Percentiles rank a stretch among this genome's conserved stretches.
Evolutionary conservation across 2,797 vertebrate species (phyloP).

Genomic region (Melanotaenia pygmaea): DNA sequence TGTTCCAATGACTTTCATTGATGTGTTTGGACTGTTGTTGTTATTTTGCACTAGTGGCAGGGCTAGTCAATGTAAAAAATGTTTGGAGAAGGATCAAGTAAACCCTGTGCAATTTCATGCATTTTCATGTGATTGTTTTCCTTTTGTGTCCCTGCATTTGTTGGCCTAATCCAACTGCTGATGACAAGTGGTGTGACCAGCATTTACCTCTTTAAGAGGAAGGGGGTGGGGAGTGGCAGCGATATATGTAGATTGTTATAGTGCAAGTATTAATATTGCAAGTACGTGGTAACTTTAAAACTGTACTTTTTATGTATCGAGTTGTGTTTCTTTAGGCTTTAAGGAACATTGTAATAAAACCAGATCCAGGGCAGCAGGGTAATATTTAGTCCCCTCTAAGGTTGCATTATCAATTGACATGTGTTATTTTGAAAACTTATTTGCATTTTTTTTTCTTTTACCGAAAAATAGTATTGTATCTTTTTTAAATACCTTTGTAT

Average conservation of each 20-base stretch:
- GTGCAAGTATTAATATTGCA: neutral
- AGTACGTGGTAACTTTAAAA: neutral
- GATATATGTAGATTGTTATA: neutral
- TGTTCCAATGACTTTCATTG: conserved; percentile 10
- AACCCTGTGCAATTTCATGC: neutral
- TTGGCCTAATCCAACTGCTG: conserved; percentile 31
- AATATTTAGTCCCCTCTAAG: neutral
- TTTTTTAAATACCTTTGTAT: too few species aligned
- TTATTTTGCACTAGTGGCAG: neutral
- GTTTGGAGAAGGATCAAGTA: neutral
- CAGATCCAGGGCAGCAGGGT: neutral
- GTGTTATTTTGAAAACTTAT: neutral
- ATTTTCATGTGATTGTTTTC: conserved; percentile 26
- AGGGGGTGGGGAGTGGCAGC: neutral
- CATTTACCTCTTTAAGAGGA: neutral
- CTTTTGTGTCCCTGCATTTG: conserved; percentile 24
- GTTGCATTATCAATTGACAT: neutral
- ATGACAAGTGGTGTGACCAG: conserved; percentile 4
- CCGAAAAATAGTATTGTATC: too few species aligned
- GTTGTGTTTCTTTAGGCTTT: neutral
- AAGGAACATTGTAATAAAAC: neutral
- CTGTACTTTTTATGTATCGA: neutral
- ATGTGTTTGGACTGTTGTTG: conserved; percentile 7
- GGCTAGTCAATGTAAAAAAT: conserved; percentile 1
- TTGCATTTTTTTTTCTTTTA: neutral